Evolutionary conservation across 1,140 invertebrate species (phyloP), one percentile per base, ranked within the genome.

Genomic region (Hycleus cichorii): DNA sequence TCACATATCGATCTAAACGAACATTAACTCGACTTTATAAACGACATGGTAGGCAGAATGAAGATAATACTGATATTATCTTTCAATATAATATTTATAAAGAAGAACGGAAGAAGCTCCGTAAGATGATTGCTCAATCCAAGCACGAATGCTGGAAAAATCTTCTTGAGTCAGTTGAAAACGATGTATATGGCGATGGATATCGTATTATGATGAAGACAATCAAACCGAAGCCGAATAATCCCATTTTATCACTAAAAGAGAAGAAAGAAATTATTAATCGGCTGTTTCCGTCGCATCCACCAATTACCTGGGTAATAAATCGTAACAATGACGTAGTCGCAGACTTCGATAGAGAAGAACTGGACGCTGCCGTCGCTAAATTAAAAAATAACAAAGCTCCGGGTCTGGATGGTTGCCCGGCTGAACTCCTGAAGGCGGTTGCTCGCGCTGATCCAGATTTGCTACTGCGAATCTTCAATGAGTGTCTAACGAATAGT

Each of bases 161-260:
- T 9, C 24, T 71, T 1, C 52, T 49, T 3, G n/a, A 61, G 10
- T 60, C 64, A 1, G 50, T 71, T 0, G 58, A 72, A 24, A 32
- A 53, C 0, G 65, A 70, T 47, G 63, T 64, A 0, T 69, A 61
- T 59, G 67, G 68, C 1, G 18, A 62, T 6, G 64, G 59, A 0
- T 71, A 72, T 47, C 65, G 67, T 43, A 58, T 69, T 9, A 64
- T 64, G 18, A 18, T 1, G 1, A 18, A 18, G 0, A 69, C 53
- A 47, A 51, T 53, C 9, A 67, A 62, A 18, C 18, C 64, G 18
- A 49, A 25, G 12, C 45, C 24, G 11, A 38, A 40, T 7, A 42
- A 48, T 32, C 54, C 40, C 9, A 49, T 45, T 47, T 53, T 53
- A 4, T 27, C 44, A 48, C 12, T 9, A 8, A 40, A 50, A 39